phyloP scores from a whole-genome alignment of 2,888 invertebrate species.

The Teleiodes luculella region DNA sequence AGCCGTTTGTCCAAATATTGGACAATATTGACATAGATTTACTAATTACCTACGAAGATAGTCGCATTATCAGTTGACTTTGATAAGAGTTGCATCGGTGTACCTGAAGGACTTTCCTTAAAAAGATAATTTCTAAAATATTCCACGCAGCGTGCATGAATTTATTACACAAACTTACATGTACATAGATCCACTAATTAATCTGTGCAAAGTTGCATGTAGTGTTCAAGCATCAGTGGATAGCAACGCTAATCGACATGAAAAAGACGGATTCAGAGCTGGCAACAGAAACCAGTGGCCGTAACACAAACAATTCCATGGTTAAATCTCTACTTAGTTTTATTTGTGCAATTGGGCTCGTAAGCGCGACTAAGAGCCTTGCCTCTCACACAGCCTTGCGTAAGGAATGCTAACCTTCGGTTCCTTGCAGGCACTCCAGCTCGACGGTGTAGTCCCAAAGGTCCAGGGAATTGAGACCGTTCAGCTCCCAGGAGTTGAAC shows the following conservation, averaged over 20 bases:
- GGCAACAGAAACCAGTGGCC: constrained; percentile 1
- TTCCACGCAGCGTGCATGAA: constrained; percentile 1
- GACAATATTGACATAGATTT: not conserved
- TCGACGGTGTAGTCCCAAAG: constrained; percentile 92
- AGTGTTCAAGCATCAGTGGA: constrained; percentile 1
- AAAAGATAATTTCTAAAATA: constrained; percentile 5
- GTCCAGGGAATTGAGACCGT: constrained; percentile 84
- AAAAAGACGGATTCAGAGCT: not conserved
- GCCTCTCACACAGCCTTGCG: constrained; percentile 62
- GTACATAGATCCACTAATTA: not conserved
- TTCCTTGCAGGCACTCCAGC: constrained; percentile 87
- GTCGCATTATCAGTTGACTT: not conserved
- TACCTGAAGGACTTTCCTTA: constrained; percentile 7
- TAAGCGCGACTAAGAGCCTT: constrained; percentile 28
- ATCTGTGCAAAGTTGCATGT: constrained; percentile 5
- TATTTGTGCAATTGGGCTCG: constrained; percentile 43
- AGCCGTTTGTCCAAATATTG: not conserved
- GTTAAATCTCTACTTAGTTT: constrained; percentile 39
- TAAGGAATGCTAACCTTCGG: constrained; percentile 80
- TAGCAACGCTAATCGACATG: constrained; percentile 1
- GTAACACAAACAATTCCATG: constrained; percentile 48
- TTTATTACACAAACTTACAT: not conserved
- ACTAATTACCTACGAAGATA: not conserved
- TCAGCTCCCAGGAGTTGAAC: constrained; percentile 74
- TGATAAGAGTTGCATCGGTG: constrained; percentile 18